A percentile compares a stretch with the other conserved stretches of the same genome.
Conservation (phyloP, 2,797 vertebrate genomes). For the Melanotaenia boesemani region DNA sequence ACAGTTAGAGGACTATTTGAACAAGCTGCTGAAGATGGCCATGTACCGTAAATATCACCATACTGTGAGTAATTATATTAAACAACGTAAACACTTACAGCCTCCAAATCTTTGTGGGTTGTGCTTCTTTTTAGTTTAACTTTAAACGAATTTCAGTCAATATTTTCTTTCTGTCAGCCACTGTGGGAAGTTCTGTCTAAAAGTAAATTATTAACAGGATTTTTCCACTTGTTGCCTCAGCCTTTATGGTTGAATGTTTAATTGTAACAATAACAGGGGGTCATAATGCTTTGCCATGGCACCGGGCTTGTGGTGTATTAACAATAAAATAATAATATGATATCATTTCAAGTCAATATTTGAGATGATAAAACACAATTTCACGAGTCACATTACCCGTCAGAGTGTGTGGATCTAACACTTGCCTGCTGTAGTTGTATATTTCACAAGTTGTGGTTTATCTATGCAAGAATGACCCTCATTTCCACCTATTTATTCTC, state of each 20-base stretch:
- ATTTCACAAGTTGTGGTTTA: not conserved
- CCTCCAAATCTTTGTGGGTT: not conserved
- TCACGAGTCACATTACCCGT: not conserved
- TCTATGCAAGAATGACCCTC: slow-evolving; percentile 5
- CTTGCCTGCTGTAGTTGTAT: not conserved
- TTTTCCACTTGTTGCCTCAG: not conserved
- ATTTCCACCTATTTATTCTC: slow-evolving; percentile 59
- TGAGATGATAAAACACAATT: not conserved
- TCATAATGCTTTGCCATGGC: not conserved
- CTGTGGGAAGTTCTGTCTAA: not conserved
- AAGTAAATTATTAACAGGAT: not conserved
- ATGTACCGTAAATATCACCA: slow-evolving; percentile 97
- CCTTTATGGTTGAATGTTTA: not conserved
- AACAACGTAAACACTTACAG: not conserved
- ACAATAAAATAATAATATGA: not conserved
- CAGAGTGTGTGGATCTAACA: not conserved
- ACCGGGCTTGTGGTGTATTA: not conserved
- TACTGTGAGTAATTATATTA: slow-evolving; percentile 87
- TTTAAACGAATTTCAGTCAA: not conserved
- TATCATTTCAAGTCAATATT: not conserved
- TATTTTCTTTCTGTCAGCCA: not conserved
- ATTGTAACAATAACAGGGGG: not conserved
- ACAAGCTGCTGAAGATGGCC: slow-evolving; percentile 93
- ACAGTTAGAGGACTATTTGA: slow-evolving; percentile 97
- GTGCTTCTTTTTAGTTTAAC: not conserved